phyloP scores from a whole-genome alignment of 2,888 invertebrate species.

The Phrixothrix hirtus region DNA sequence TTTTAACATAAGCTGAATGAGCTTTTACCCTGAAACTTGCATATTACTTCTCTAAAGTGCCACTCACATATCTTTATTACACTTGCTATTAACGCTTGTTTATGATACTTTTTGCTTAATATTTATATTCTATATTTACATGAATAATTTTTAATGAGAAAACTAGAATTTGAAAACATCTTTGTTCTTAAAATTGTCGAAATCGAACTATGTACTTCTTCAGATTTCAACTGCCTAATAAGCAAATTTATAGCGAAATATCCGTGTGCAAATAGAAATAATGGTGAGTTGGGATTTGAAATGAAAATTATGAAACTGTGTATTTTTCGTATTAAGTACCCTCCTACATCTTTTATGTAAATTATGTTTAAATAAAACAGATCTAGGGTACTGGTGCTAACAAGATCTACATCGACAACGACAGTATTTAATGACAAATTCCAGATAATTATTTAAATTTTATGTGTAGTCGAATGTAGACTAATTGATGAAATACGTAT shows the following conservation, averaged over 20 bases:
- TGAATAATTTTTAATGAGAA: no score
- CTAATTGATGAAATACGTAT: no score
- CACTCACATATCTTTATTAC: slow-evolving; percentile 26
- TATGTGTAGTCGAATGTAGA: no score
- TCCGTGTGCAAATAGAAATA: slow-evolving; percentile 12
- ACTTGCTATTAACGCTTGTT: slow-evolving; percentile 16
- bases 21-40: slow-evolving; percentile 27
- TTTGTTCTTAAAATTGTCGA: no score
- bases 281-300: slow-evolving; percentile 2
- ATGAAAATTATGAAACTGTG: slow-evolving; percentile 4
- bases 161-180: no score
- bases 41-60: slow-evolving; percentile 26
- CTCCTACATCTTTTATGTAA: no score
- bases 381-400: neutral
- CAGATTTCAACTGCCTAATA: neutral
- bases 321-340: slow-evolving; percentile 14
- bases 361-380: neutral
- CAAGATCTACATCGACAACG: no score
- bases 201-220: neutral
- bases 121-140: no score
- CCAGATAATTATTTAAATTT: no score
- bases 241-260: slow-evolving; percentile 11
- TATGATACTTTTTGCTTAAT: no score
- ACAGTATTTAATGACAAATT: no score
- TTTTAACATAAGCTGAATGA: slow-evolving; percentile 30